phyloP scores from a whole-genome alignment of 2,113 vertebrate species.

The Gymnogyps californianus region DNA sequence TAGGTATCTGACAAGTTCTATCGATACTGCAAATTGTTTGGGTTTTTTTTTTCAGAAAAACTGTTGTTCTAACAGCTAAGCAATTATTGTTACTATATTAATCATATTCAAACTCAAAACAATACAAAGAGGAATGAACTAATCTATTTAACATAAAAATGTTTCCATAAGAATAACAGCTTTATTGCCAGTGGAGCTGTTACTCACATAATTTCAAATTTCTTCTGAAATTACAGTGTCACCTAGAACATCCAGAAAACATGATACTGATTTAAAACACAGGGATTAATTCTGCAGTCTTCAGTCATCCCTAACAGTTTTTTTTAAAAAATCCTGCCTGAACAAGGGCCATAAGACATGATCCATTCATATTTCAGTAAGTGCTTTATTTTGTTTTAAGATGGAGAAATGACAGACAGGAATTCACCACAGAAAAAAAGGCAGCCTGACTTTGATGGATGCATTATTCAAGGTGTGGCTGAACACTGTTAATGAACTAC shows the following conservation, averaged over 20 bases:
- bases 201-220: neutral
- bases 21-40: neutral
- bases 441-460: neutral
- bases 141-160: neutral
- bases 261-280: neutral
- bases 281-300: neutral
- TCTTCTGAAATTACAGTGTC: neutral
- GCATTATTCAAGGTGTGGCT: neutral
- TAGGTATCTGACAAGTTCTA: neutral
- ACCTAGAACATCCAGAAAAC: slow-evolving; percentile 4
- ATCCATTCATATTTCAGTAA: neutral
- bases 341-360: neutral
- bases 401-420: neutral
- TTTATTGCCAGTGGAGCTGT: neutral
- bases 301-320: neutral
- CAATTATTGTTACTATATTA: neutral
- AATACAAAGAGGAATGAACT: neutral
- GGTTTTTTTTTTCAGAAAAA: neutral
- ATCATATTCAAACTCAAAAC: neutral
- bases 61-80: neutral
- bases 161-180: neutral
- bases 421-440: neutral
- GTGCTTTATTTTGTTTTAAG: neutral
- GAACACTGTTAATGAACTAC: neutral
- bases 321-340: neutral